These are phyloP conservation scores for Alloplasta piceator DNA, from an alignment of 2,888 invertebrate genomes.

Conservation along the genomic window DNA sequence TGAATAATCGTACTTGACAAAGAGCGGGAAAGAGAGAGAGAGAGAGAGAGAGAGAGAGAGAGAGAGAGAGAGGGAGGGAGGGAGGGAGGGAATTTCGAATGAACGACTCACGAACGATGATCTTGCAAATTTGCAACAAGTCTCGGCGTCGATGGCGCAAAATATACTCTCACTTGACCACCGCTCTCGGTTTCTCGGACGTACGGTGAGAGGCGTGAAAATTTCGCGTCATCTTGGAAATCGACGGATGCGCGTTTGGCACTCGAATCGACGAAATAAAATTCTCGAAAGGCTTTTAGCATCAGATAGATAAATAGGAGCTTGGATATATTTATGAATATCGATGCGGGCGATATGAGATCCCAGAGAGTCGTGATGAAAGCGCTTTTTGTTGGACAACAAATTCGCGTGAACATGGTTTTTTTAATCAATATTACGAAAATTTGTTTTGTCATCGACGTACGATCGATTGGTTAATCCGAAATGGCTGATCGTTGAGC, in stretches of 20 bases:
- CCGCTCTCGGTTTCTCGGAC: conserved; percentile 22
- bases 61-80: neutral
- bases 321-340: conserved; percentile 67
- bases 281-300: conserved; percentile 70
- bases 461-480: conserved; percentile 1
- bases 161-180: conserved; percentile 47
- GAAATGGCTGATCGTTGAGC: conserved; percentile 14
- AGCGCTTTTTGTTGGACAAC: conserved; percentile 55
- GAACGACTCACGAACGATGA: conserved; percentile 44
- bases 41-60: neutral
- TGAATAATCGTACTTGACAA: too few relatives aligned
- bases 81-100: conserved; percentile 1
- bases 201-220: conserved; percentile 13
- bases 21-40: neutral
- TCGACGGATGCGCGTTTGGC: conserved; percentile 20
- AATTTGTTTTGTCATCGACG: conserved; percentile 1
- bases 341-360: conserved; percentile 67
- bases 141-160: neutral
- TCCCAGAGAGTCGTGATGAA: conserved; percentile 60
- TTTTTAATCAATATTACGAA: conserved; percentile 12
- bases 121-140: conserved; percentile 22
- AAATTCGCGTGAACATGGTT: conserved; percentile 64
- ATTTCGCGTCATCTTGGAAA: conserved; percentile 10
- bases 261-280: conserved; percentile 72
- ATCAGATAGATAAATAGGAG: conserved; percentile 70